These are phyloP conservation scores for Drosophila anomelani DNA, from an alignment of 2,888 invertebrate species.

Conservation along the genomic window DNA sequence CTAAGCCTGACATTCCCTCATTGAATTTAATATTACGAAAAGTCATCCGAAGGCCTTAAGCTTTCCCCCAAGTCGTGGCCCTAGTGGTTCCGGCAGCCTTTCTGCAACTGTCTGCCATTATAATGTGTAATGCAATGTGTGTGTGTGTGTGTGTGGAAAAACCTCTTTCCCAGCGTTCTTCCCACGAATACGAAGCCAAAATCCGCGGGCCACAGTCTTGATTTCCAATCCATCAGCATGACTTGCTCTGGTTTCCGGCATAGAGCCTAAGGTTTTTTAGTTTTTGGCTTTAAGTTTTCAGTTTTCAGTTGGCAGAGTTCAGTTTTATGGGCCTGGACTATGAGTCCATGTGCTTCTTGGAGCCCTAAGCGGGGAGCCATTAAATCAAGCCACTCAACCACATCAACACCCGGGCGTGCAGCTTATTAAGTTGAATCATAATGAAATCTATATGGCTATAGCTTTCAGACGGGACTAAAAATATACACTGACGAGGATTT, in stretches of 20 bases:
- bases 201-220: constrained; percentile 27
- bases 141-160: constrained; percentile 13
- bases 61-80: constrained; percentile 27
- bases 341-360: constrained; percentile 5
- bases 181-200: constrained; percentile 25
- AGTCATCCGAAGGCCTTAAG: neutral
- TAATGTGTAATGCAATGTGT: constrained; percentile 3
- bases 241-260: constrained; percentile 37
- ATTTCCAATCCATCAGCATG: constrained; percentile 49
- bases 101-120: constrained; percentile 29
- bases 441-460: constrained; percentile 49
- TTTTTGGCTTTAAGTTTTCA: neutral
- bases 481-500: constrained; percentile 1
- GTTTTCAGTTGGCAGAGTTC: neutral
- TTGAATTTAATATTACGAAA: constrained; percentile 8
- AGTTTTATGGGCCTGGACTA: constrained; percentile 26
- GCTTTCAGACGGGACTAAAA: constrained; percentile 3
- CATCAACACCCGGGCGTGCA: constrained; percentile 48
- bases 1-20: neutral
- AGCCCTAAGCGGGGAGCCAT: constrained; percentile 47
- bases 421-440: constrained; percentile 58
- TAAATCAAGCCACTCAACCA: constrained; percentile 61
- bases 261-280: constrained; percentile 8
- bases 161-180: constrained; percentile 37
- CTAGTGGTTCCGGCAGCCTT: constrained; percentile 31